Percentiles rank a stretch among this genome's conserved stretches.
Conservation (phyloP, 2,113 vertebrate species). For the Labeo catla region DNA sequence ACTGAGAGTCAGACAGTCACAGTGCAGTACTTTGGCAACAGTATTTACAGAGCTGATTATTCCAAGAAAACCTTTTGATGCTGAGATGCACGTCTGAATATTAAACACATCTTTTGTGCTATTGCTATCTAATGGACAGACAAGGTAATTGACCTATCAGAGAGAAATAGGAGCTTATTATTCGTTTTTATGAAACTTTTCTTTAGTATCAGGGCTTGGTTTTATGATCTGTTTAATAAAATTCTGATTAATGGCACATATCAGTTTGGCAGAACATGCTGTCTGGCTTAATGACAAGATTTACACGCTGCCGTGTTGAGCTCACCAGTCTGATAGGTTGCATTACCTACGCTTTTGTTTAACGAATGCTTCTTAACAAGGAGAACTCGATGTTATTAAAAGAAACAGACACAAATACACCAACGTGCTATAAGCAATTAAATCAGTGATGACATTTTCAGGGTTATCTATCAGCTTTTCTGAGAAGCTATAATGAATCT, state of each 20-base stretch:
- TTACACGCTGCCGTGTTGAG: neutral
- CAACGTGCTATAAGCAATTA: neutral
- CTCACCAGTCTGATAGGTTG: neutral
- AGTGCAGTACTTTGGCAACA: neutral
- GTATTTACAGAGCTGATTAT: neutral
- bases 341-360: neutral
- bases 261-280: slow-evolving; percentile 25
- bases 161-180: slow-evolving; percentile 41
- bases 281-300: slow-evolving; percentile 10
- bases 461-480: neutral
- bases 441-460: slow-evolving; percentile 17
- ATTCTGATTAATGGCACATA: slow-evolving; percentile 28
- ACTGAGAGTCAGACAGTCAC: neutral
- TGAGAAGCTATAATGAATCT: slow-evolving; percentile 1
- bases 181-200: slow-evolving; percentile 46
- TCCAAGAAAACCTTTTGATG: neutral
- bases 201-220: slow-evolving; percentile 2
- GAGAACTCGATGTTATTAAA: neutral
- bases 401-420: neutral
- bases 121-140: slow-evolving; percentile 19
- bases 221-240: slow-evolving; percentile 42
- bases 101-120: slow-evolving; percentile 1
- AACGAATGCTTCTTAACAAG: neutral
- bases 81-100: neutral
- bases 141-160: slow-evolving; percentile 45